phyloP scores from a whole-genome alignment of 2,113 vertebrate genomes.

The Ailurus styani region DNA sequence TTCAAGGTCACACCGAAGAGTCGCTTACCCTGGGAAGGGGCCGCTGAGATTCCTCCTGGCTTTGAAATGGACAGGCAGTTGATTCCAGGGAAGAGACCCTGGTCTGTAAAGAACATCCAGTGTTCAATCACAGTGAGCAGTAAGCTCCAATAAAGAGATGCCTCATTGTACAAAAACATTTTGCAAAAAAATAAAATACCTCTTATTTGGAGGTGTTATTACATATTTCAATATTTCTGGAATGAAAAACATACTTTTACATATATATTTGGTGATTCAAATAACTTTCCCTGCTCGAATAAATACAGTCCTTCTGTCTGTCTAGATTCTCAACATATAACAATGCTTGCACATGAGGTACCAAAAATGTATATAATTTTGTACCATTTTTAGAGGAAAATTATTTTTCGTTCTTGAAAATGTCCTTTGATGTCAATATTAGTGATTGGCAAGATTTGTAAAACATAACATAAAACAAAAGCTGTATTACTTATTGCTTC shows the following conservation, averaged over 20 bases:
- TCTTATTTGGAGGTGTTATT: not conserved
- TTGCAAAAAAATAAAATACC: not conserved
- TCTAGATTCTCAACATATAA: not conserved
- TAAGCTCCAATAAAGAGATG: rapidly evolving
- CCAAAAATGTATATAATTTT: not conserved
- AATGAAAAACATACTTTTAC: not conserved
- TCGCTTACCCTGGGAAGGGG: constrained; percentile 38
- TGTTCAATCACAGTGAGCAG: not conserved
- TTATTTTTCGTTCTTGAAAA: not conserved
- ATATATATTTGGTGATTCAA: not conserved
- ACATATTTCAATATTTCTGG: not conserved
- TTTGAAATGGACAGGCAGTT: rapidly evolving
- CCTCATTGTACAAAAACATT: not conserved
- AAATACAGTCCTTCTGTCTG: not conserved
- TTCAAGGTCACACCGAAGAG: not conserved
- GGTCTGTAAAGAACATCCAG: not conserved
- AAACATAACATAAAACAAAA: not conserved
- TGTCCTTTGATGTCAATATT: not conserved
- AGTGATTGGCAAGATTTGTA: not conserved
- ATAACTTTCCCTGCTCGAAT: not conserved
- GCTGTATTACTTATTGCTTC: not conserved
- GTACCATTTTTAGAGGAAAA: not conserved
- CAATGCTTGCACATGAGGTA: not conserved
- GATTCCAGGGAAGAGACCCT: not conserved
- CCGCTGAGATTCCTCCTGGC: not conserved